Conservation (phyloP, 2,113 vertebrate genomes). For the Thryonomys swinderianus region DNA sequence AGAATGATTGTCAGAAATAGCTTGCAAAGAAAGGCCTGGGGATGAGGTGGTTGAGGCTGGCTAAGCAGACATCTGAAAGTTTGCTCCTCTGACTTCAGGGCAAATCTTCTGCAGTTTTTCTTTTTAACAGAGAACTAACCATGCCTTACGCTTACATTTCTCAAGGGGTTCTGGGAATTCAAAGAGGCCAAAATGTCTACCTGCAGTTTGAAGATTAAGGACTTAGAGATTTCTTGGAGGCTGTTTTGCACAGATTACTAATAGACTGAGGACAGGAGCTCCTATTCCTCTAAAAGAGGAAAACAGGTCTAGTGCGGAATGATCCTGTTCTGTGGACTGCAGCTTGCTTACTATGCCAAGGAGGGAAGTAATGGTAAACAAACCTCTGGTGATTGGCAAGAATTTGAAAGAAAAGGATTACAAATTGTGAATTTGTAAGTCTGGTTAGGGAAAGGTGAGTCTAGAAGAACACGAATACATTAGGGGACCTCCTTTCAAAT, state of each 20-base stretch:
- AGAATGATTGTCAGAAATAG: slow-evolving; percentile 43
- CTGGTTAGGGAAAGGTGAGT: not conserved
- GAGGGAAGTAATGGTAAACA: not conserved
- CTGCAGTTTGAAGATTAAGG: slow-evolving; percentile 75
- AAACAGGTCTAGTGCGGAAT: not conserved
- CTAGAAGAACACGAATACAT: not conserved
- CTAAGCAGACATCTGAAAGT: slow-evolving; percentile 10
- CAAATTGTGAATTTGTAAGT: not conserved
- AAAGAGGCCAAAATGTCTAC: slow-evolving; percentile 57
- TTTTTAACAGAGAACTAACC: slow-evolving; percentile 46
- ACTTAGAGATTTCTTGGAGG: slow-evolving; percentile 45
- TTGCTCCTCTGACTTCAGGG: not conserved
- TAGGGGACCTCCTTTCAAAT: not conserved
- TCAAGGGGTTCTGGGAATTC: slow-evolving; percentile 49
- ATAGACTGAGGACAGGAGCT: not conserved
- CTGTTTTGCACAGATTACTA: not conserved
- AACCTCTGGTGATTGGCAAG: not conserved
- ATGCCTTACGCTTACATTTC: not conserved
- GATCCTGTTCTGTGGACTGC: not conserved
- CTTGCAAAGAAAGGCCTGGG: not conserved
- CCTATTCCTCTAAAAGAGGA: not conserved
- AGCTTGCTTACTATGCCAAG: not conserved
- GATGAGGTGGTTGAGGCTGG: not conserved
- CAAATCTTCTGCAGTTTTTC: slow-evolving; percentile 15
- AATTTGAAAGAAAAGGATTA: not conserved